Evolutionary conservation across 2,113 vertebrate species (phyloP), one percentile per base, ranked within the genome.

Genomic region (Elephantulus edwardii): DNA sequence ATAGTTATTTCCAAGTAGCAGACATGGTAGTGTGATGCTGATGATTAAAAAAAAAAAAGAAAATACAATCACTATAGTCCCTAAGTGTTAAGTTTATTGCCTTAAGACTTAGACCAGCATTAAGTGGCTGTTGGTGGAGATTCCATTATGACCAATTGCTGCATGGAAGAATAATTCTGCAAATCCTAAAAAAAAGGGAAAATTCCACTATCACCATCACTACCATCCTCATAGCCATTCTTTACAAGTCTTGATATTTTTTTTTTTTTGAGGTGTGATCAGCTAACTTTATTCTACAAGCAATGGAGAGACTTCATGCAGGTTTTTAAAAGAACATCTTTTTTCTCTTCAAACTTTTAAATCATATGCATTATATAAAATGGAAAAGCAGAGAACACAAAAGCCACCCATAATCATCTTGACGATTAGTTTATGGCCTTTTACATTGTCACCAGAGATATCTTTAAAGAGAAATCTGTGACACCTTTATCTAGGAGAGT

Each of bases 1-100:
- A 5, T 20, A 60, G 83, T 38, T 30, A 46, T 88, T 90, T 86
- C 52, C 48, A 86, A 93, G 75, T 30, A 68, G 80, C 64, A 83
- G 26, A 86, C 40, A 52, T 5, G 0, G 8, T 54, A 19, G 50
- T 28, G 24, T 28, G 24, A 86, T 75, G n/a, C 30, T 81, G 58
- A 30, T 24, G 2, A 80, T 75, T 76, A 56, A 82, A 64, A 64
- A 66, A 66, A 83, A 62, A 81, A 56, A 56, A 56, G 24, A 54
- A 80, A 50, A 85, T n/a, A n/a, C n/a, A 79, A 54, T 38, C 33
- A 40, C 42, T 50, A 28, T n/a, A 75, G 58, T 0, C 16, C 58
- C 71, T 79, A 52, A 58, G 44, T 26, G 19, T 79, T n/a, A 20
- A 35, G 22, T 62, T 38, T 75, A 38, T 44, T 80, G 68, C 22